A percentile compares a stretch with the other conserved stretches of the same genome.
Evolutionary conservation across 2,113 vertebrate genomes (phyloP).

Genomic region (Calidris pygmaea): DNA sequence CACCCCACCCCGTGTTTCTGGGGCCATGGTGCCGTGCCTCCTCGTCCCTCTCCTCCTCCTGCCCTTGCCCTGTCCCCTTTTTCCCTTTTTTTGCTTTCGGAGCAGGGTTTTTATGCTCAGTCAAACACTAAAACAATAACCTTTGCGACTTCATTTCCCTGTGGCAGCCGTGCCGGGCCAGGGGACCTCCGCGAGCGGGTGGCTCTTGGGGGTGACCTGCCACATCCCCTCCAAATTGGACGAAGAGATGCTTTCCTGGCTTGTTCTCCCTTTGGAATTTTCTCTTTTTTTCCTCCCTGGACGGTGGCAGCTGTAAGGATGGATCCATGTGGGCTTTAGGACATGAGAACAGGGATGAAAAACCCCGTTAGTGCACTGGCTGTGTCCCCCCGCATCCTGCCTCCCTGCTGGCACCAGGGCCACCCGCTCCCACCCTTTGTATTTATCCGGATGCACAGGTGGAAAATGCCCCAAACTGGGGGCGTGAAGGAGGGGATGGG

Average conservation of each 20-base stretch:
- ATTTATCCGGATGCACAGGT: not conserved
- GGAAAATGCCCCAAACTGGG: not conserved
- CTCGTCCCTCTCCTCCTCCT: too few relatives aligned
- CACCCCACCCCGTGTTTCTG: fast-evolving
- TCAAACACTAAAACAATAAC: not conserved
- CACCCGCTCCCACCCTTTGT: not conserved
- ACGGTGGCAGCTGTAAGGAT: not conserved
- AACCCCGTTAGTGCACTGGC: fast-evolving
- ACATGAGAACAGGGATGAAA: not conserved
- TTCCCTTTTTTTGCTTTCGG: not conserved
- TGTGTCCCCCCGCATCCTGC: not conserved
- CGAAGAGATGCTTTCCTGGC: not conserved
- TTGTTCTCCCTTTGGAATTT: not conserved
- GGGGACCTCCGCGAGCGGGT: not conserved
- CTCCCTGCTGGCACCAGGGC: not conserved
- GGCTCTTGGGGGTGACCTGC: not conserved
- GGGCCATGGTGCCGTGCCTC: fast-evolving
- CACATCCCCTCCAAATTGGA: fast-evolving
- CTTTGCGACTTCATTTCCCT: slow-evolving; percentile 2
- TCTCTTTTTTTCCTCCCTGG: not conserved
- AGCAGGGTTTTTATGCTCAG: not conserved
- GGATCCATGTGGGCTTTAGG: not conserved
- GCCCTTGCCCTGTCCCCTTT: fast-evolving
- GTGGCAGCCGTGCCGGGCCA: not conserved
- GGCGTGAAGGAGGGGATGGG: not conserved